These are phyloP conservation scores for Quadriops clusia DNA, from an alignment of 2,888 invertebrate genomes.

Conservation along the genomic window DNA sequence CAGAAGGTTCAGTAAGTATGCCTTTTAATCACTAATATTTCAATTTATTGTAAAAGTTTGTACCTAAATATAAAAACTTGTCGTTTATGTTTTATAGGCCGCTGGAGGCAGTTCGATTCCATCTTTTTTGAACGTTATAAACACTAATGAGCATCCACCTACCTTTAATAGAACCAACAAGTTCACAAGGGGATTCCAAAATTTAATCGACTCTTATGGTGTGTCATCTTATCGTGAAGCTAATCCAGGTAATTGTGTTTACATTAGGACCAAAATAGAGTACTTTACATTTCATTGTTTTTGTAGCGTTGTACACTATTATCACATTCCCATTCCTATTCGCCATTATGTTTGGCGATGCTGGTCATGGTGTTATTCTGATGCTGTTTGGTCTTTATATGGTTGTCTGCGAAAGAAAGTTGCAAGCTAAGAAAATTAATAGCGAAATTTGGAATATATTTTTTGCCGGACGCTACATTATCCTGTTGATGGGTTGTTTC, in stretches of 20 bases:
- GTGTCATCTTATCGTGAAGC: conserved; percentile 86
- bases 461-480: conserved; percentile 67
- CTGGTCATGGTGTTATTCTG: conserved; percentile 83
- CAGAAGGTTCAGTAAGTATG: conserved; percentile 62
- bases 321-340: conserved; percentile 93
- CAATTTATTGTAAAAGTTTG: background rate
- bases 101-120: conserved; percentile 78
- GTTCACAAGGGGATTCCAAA: conserved; percentile 88
- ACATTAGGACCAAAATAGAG: too few relatives aligned
- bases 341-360: conserved; percentile 93
- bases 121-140: conserved; percentile 84
- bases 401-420: conserved; percentile 65
- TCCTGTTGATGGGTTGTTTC: conserved; percentile 66
- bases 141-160: conserved; percentile 69
- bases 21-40: background rate
- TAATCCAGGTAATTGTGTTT: conserved; percentile 57
- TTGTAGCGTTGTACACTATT: conserved; percentile 40
- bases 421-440: conserved; percentile 54
- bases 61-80: conserved; percentile 6
- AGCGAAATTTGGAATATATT: conserved; percentile 69
- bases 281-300: too few relatives aligned
- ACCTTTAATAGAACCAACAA: conserved; percentile 87
- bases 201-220: conserved; percentile 86
- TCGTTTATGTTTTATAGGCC: conserved; percentile 35
- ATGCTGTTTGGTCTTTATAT: conserved; percentile 68